Base-by-base conservation (phyloP, 2,113 vertebrate species). In the Lucifuga dentata region DNA sequence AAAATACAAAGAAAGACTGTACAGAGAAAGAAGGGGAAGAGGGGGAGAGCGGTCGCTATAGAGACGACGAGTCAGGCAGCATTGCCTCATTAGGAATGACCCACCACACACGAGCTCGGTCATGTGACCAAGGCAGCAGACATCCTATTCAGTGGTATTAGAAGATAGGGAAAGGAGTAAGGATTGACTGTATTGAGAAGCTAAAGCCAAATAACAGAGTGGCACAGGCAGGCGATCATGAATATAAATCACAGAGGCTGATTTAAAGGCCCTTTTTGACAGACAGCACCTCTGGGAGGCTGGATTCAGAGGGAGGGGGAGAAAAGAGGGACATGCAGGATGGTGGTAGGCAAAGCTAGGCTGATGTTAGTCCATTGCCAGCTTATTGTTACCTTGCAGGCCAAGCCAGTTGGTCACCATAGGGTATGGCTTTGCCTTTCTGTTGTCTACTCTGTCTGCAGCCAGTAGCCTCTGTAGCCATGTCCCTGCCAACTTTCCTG, bases 51-150 rank as follows among this genome's bases (percentile, higher is more conserved):
- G 11, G 86, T 90, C 82, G 80, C 86, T 85, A 89, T 91, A 85
- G 88, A 86, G 80, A 89, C 85, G 65, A 76, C 68, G 78, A 83
- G 78, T 81, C 86, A 86, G 84, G 75, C 81, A 80, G 64, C 65
- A 78, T 73, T 56, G 55, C 81, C 85, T 90, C 88, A 90, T 90
- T 89, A 91, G 79, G 79, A 82, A 88, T 90, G 89, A 90, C 85
- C 86, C 87, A 82, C 83, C 87, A 82, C 86, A 76, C 85, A 78
- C 86, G 46, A 74, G 41, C 74, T 41, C 29, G 29, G 75, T 85
- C 89, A 91, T 56, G 68, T 90, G 89, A 86, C 77, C 5, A 12
- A 48, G 73, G 59, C 51, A 29, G 66, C 83, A 86, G 80, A 79
- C 74, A 79, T 41, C 53, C 61, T 66, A 69, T 81, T 84, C 58